Base-by-base conservation (phyloP, 2,888 invertebrate genomes). In the Pseudoips prasinana region DNA sequence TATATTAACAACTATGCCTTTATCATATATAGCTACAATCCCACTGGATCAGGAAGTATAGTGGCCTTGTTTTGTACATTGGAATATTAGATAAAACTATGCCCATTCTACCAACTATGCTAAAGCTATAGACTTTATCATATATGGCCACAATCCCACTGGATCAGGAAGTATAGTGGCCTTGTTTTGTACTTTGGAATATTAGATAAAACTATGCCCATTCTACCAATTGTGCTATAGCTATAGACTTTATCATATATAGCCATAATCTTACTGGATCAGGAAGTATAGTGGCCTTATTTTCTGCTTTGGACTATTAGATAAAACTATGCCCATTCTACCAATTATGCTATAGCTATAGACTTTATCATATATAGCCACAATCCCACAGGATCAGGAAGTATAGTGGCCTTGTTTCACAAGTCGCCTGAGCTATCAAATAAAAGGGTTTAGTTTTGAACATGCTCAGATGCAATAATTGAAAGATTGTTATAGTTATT, bases 161-260 rank as follows among this genome's bases (percentile, higher is more conserved):
- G 95, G 95, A 91, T 95, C 55, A 92, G 93, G 66, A 86, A 95
- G 7, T n/a, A 95, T 95, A 11, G 94, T 94, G 0, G 95, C 95
- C 0, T 77, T 94, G 36, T 90, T 95, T 54, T 94, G 94, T 65
- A 95, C 95, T 50, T 82, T 95, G 19, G 91, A 92, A 46, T 89
- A 86, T 29, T 57, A 51, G 11, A 1, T 7, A 2, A 5, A 10
- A 20, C 7, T 7, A 20, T 5, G n/a, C 3, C n/a, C 3, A 95
- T 73, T 95, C 95, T 33, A 95, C 95, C 29, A 95, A 95, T 86
- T 95, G 95, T 70, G 94, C 92, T 40, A 92, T 95, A 64, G 90
- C 90, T 40, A 92, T 95, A 64, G 90, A 90, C 58, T 72, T 95
- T 49, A 87, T 91, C 18, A 92, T 94, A 0, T 89, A 89, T 39